Base-by-base conservation (phyloP, 2,888 invertebrate genomes). In the Sisyra nigra region DNA sequence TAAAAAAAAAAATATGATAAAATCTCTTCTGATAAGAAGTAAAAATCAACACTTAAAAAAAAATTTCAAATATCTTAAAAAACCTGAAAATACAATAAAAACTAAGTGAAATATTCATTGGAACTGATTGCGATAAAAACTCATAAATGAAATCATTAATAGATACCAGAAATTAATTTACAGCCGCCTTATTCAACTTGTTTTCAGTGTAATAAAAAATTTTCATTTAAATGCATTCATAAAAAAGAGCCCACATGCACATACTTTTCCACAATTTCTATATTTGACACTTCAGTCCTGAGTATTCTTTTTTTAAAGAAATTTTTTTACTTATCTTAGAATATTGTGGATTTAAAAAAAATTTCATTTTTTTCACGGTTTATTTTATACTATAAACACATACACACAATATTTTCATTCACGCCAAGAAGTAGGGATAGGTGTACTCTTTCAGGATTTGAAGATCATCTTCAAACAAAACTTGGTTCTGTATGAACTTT, bases 281-380 rank as follows among this genome's bases (percentile, higher is more conserved):
- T 38, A 14, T 42, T 42, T 42, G 42, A 42, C 42, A 42, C 42
- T 42, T 42, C 31, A 35, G 42, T 42, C 42, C 42, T 42, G 42
- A 42, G 42, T 42, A 42, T 42, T 39, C 13, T 17, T 24, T 38
- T 38, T 40, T 31, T 14, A 40, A 30, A 37, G 3, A 37, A 37
- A 37, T 15, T 37, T 10, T 15, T 18, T 37, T 37, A 37, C n/a
- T 15, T 15, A 15, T 9, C 17, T 15, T 19, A 37, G 19, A 18
- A 18, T 18, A 18, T 37, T 37, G 33, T 14, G 3, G 3, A 6
- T 14, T 33, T 24, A 5, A 5, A 3, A 24, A 24, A 24, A 5
- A 24, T 7, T 24, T 24, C 24, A 24, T 24, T 24, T 24, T n/a
- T n/a, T 24, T 24, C 3, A 24, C 24, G 24, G 14, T 33, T 33